Percentiles rank a stretch among this genome's conserved stretches.
These are phyloP conservation scores for Cecropterus lyciades DNA, from an alignment of 1,140 invertebrate genomes.

Conservation along the genomic window DNA sequence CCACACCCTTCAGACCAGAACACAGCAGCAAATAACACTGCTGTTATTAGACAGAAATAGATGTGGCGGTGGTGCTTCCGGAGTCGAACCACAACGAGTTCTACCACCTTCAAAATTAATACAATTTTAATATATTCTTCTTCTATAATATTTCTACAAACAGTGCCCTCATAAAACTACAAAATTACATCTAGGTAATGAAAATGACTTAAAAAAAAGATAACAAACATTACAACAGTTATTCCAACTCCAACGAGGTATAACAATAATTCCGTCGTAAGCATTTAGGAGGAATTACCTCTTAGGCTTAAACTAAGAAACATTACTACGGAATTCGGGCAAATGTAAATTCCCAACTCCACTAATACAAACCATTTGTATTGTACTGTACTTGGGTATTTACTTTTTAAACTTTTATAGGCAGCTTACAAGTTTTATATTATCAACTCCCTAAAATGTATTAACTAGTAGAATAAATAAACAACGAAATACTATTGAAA, in stretches of 20 bases:
- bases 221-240: conserved; percentile 5
- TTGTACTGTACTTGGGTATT: conserved; percentile 21
- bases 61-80: no score
- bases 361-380: conserved; percentile 31
- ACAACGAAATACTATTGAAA: no score
- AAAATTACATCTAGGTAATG: background rate
- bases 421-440: background rate
- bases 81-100: no score
- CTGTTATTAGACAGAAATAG: no score
- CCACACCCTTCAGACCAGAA: no score
- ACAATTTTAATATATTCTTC: no score
- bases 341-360: conserved; percentile 31
- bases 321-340: conserved; percentile 22
- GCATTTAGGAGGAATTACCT: conserved; percentile 18
- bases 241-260: conserved; percentile 12
- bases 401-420: conserved; percentile 22
- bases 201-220: background rate
- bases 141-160: no score
- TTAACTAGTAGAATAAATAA: no score
- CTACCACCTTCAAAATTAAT: no score
- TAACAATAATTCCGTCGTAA: conserved; percentile 18
- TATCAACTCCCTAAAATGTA: no score
- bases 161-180: no score
- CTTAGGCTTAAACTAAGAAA: conserved; percentile 22
- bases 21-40: no score